These are phyloP conservation scores for Sebastes reedi DNA, from an alignment of 2,797 vertebrate genomes.

Conservation along the genomic window DNA sequence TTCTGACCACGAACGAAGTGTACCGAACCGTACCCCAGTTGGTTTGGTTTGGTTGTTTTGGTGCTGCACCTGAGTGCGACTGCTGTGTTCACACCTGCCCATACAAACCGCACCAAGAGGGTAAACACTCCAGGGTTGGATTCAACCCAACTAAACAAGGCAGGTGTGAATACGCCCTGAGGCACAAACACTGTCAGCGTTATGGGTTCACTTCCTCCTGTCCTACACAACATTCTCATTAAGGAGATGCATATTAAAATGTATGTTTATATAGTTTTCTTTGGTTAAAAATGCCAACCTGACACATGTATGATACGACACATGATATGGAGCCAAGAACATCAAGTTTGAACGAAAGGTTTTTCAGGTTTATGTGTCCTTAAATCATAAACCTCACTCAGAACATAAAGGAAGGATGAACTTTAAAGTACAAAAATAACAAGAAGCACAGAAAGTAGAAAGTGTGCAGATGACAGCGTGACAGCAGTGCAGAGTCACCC, in stretches of 20 bases:
- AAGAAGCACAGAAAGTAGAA: background rate
- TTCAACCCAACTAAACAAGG: no score
- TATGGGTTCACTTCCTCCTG: background rate
- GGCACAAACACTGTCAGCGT: background rate
- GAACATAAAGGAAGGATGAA: background rate
- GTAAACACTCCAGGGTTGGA: no score
- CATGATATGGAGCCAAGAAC: background rate
- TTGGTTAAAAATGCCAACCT: background rate
- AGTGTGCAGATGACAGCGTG: background rate
- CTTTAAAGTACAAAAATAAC: background rate
- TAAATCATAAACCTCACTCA: no score
- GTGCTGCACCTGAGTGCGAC: no score
- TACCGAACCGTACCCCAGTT: no score
- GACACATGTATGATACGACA: background rate
- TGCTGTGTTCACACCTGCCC: no score
- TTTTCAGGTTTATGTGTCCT: background rate
- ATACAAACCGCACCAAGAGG: no score
- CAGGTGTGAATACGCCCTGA: no score
- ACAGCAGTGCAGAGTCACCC: background rate
- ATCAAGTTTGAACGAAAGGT: background rate
- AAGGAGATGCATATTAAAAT: background rate
- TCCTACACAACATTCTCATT: background rate
- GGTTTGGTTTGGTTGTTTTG: no score
- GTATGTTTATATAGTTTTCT: background rate
- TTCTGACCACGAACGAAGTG: no score